Evolutionary conservation across 1,140 invertebrate species (phyloP), one percentile per base, ranked within the genome.

Genomic region (Trypoxylus dichotomus): DNA sequence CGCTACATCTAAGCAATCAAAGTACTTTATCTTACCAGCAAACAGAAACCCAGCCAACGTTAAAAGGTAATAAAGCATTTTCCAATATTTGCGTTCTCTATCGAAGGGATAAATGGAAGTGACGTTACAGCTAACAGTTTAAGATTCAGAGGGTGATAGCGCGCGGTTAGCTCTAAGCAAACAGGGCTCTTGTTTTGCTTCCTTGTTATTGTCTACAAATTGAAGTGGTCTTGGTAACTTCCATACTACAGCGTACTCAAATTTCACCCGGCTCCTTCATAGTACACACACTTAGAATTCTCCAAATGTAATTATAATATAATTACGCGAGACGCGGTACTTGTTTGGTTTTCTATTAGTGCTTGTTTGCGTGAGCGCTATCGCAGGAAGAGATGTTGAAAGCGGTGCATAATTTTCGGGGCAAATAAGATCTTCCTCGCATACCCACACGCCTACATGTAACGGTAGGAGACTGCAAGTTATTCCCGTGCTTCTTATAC

Each of bases 101-200:
- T 74, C 77, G 71, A 74, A 74, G 77, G 58, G 63, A 74, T 58
- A 77, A 54, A 74, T 77, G 54, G 60, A 77, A 74, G 43, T 71
- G 71, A 74, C 72, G 71, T 71, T 32, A 21, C 19, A 77, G 71
- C 37, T 13, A 74, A 74, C 77, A 72, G 71, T 77, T n/a, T 58
- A 60, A 74, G 77, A 74, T 58, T 58, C 77, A 60, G 29, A 27
- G 54, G 77, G 72, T 77, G 43, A 77, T 72, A 72, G 47, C 47
- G 19, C 19, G 60, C 60, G 60, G 60, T 68, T 68, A 77, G 77
- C 41, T 72, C 77, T 77, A 72, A 41, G 74, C 77, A 77, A 77
- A 77, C 77, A 77, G 42, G 77, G 19, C 24, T 77, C 77, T 77
- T 77, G 77, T 77, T 77, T 77, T 77, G 72, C 24, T 74, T 74